These are phyloP conservation scores for Chrysolina haemoptera DNA, from an alignment of 2,888 invertebrate genomes.

Conservation along the genomic window DNA sequence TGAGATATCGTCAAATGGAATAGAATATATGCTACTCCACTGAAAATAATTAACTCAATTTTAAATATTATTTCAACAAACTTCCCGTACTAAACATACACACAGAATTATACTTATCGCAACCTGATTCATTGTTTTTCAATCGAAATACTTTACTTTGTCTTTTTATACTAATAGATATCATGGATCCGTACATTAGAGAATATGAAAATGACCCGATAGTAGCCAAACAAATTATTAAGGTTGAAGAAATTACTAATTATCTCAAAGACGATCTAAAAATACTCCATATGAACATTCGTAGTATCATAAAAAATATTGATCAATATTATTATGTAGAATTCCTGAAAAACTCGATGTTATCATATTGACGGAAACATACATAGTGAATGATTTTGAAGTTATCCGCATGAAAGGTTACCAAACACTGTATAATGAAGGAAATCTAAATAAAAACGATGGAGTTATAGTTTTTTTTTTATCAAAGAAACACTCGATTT, in stretches of 20 bases:
- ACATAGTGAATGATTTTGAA: slow-evolving; percentile 16
- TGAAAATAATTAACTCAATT: too few species aligned
- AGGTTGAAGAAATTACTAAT: not conserved
- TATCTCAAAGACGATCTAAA: not conserved
- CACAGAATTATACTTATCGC: too few species aligned
- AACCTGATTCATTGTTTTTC: too few species aligned
- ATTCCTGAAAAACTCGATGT: not conserved
- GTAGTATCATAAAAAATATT: slow-evolving; percentile 6
- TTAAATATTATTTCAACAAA: too few species aligned
- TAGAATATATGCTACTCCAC: too few species aligned
- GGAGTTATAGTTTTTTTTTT: not conserved
- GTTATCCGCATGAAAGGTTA: not conserved
- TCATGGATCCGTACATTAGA: slow-evolving; percentile 20
- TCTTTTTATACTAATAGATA: too few species aligned
- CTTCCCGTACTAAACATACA: too few species aligned
- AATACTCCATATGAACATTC: slow-evolving; percentile 2
- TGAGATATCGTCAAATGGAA: too few species aligned
- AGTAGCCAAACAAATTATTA: not conserved
- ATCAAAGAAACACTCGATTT: not conserved
- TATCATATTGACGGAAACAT: slow-evolving; percentile 13
- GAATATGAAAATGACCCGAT: not conserved
- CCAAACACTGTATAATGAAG: slow-evolving; percentile 6
- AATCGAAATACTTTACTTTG: too few species aligned
- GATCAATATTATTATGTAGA: not conserved
- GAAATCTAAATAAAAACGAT: not conserved